Percentiles rank a stretch among this genome's conserved stretches.
These are phyloP conservation scores for Chironomus striatipennis DNA, from an alignment of 1,140 invertebrate genomes.

Conservation along the genomic window DNA sequence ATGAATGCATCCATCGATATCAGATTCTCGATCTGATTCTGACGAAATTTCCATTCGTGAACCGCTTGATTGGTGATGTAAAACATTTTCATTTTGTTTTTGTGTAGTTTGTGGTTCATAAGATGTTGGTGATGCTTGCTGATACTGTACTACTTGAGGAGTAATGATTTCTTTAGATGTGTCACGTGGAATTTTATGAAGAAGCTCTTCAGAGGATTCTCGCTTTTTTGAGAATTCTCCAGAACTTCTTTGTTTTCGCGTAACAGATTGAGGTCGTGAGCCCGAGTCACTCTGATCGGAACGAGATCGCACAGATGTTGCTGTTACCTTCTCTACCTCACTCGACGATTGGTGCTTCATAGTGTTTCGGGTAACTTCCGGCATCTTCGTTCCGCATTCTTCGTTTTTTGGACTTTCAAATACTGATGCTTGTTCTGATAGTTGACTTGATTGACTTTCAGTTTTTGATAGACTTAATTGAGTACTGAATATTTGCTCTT, in stretches of 20 bases:
- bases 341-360: conserved; percentile 15
- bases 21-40: conserved; percentile 65
- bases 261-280: conserved; percentile 14
- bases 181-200: neutral
- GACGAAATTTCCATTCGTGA: conserved; percentile 46
- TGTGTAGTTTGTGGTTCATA: neutral
- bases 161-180: neutral
- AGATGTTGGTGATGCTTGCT: neutral
- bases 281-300: conserved; percentile 3
- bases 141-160: neutral
- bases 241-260: neutral
- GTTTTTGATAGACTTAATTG: conserved; percentile 43
- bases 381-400: conserved; percentile 27
- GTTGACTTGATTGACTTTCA: conserved; percentile 42
- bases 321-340: conserved; percentile 23
- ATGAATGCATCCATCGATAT: conserved; percentile 39
- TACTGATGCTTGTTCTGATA: conserved; percentile 38
- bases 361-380: conserved; percentile 15
- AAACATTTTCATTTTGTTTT: neutral
- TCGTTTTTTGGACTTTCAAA: conserved; percentile 26
- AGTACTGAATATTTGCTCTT: conserved; percentile 41
- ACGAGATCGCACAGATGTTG: conserved; percentile 16
- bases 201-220: neutral
- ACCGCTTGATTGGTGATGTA: neutral
- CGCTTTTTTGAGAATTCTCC: neutral